A percentile compares a stretch with the other conserved stretches of the same genome.
These are phyloP conservation scores for Nephotettix cincticeps DNA, from an alignment of 1,140 invertebrate species.

Conservation along the genomic window DNA sequence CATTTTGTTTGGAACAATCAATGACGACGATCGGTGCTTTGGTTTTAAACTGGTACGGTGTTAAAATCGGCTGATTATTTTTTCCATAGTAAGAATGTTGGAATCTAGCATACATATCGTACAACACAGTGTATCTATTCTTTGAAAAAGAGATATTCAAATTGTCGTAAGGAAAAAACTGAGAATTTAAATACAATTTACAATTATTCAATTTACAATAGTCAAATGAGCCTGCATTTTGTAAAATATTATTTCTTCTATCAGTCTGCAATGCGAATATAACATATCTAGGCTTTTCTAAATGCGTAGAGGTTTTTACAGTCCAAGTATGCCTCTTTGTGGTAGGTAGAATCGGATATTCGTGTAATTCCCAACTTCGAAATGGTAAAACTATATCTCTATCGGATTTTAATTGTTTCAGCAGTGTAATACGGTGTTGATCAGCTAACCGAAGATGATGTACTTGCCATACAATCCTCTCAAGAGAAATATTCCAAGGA, in stretches of 20 bases:
- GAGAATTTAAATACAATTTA: neutral
- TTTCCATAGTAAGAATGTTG: neutral
- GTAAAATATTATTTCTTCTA: neutral
- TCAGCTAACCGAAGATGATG: neutral
- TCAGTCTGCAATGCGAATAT: neutral
- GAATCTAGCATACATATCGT: too few relatives aligned
- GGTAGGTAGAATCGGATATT: too few relatives aligned
- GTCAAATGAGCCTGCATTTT: neutral
- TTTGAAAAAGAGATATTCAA: neutral
- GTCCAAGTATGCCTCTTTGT: too few relatives aligned
- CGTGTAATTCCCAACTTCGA: too few relatives aligned
- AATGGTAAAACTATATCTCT: neutral
- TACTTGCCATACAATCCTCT: too few relatives aligned
- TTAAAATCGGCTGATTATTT: neutral
- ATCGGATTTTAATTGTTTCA: constrained; percentile 1
- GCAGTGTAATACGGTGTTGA: neutral
- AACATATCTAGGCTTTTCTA: neutral
- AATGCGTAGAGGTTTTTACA: too few relatives aligned
- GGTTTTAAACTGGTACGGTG: neutral
- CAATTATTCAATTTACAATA: neutral
- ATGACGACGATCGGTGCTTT: neutral
- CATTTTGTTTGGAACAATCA: too few relatives aligned
- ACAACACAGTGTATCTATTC: neutral
- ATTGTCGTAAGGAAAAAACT: too few relatives aligned
- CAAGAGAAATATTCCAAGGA: too few relatives aligned